Conservation (phyloP, 2,113 vertebrate species). For the Ellobius talpinus region DNA sequence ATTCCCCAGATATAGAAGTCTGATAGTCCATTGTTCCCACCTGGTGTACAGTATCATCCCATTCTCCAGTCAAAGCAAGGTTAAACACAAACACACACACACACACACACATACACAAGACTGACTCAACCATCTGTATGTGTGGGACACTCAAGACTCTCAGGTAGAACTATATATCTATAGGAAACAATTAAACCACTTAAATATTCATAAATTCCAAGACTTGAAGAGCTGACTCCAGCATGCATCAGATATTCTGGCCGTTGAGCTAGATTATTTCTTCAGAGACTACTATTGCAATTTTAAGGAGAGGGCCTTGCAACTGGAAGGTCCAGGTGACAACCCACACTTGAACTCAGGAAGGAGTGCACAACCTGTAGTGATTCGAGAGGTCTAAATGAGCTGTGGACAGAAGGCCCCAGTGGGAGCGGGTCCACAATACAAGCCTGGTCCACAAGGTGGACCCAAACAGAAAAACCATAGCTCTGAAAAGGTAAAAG, state of each 20-base stretch:
- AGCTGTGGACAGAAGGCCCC: neutral
- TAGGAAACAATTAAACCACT: neutral
- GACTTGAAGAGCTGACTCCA: slow-evolving; percentile 36
- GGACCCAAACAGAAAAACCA: neutral
- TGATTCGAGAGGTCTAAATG: neutral
- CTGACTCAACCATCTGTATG: slow-evolving; percentile 50
- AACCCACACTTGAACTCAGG: neutral
- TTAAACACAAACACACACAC: neutral
- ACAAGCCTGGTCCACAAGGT: neutral
- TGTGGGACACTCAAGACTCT: slow-evolving; percentile 15
- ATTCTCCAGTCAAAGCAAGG: slow-evolving; percentile 40
- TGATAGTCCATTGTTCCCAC: neutral
- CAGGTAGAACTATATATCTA: slow-evolving; percentile 1
- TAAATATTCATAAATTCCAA: slow-evolving; percentile 62
- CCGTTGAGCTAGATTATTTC: slow-evolving; percentile 1
- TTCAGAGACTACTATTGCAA: slow-evolving; percentile 28
- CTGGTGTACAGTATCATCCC: neutral
- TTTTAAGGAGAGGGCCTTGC: neutral
- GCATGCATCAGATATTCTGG: neutral
- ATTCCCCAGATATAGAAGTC: slow-evolving; percentile 8
- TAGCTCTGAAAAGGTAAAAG: neutral
- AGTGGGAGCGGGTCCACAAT: neutral
- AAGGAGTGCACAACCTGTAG: neutral
- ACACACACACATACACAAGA: neutral
- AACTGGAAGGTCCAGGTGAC: neutral